These are phyloP conservation scores for Steinernema feltiae DNA, from an alignment of 1,140 invertebrate genomes.

Conservation along the genomic window DNA sequence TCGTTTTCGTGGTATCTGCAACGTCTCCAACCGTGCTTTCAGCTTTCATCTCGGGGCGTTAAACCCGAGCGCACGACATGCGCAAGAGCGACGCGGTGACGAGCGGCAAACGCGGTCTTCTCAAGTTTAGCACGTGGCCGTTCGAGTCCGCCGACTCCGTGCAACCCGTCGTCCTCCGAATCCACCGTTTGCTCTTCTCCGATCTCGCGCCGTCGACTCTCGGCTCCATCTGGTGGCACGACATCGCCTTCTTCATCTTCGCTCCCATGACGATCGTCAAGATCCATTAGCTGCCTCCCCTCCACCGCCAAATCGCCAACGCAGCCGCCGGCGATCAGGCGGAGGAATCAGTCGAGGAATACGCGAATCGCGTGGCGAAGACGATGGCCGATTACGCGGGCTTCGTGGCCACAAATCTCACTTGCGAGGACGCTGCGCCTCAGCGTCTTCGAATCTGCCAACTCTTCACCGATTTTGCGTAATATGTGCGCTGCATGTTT, in stretches of 20 bases:
- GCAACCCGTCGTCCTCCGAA: slow-evolving; percentile 58
- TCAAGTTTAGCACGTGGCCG: slow-evolving; percentile 62
- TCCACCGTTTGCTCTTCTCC: slow-evolving; percentile 36
- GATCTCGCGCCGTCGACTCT: slow-evolving; percentile 61
- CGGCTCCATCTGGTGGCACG: slow-evolving; percentile 64
- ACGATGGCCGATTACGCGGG: slow-evolving; percentile 19
- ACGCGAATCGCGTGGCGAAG: slow-evolving; percentile 20
- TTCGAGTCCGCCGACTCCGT: slow-evolving; percentile 53
- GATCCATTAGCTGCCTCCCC: slow-evolving; percentile 61
- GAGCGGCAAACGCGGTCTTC: slow-evolving; percentile 63
- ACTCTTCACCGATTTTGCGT: too few relatives aligned
- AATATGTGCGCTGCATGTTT: too few relatives aligned
- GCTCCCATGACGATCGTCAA: slow-evolving; percentile 66
- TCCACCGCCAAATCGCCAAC: background rate
- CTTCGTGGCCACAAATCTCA: slow-evolving; percentile 29
- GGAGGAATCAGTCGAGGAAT: slow-evolving; percentile 34
- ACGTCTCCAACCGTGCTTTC: too few relatives aligned
- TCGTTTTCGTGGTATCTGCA: too few relatives aligned
- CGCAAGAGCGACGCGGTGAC: slow-evolving; percentile 65
- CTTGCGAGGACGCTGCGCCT: slow-evolving; percentile 25
- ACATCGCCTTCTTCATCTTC: slow-evolving; percentile 68
- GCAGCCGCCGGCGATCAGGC: background rate
- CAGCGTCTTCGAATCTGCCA: too few relatives aligned
- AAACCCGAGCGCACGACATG: too few relatives aligned
- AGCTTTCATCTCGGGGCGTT: too few relatives aligned